Evolutionary conservation across 2,113 vertebrate species (phyloP).

Genomic region (Progne subis): DNA sequence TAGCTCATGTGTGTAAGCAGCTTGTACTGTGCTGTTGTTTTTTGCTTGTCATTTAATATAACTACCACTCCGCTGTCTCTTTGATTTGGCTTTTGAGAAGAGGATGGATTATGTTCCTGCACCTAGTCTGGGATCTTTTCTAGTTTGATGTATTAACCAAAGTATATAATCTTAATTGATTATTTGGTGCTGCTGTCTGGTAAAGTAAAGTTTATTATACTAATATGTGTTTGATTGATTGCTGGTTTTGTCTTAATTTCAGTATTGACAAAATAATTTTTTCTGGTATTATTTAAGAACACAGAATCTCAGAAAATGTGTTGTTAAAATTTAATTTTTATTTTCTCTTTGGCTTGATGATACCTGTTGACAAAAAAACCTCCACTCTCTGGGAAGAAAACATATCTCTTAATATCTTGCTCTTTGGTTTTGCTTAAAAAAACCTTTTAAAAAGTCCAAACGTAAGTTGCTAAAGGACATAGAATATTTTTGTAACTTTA

Average conservation of each 20-base stretch:
- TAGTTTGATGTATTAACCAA: background rate
- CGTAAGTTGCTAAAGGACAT: background rate
- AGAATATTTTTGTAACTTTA: background rate
- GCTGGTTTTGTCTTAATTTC: background rate
- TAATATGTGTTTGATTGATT: background rate
- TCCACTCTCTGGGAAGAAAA: background rate
- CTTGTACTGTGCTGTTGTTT: background rate
- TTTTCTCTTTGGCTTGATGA: background rate
- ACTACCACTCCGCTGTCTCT: background rate
- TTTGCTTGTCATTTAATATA: background rate
- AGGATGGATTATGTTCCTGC: background rate
- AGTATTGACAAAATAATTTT: background rate
- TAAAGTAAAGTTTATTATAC: background rate
- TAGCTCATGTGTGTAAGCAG: background rate
- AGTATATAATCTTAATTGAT: background rate
- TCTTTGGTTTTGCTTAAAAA: background rate
- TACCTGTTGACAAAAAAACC: background rate
- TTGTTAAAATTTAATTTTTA: background rate
- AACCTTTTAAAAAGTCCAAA: background rate
- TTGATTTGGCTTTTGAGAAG: background rate
- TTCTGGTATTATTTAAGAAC: background rate
- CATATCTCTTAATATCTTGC: background rate
- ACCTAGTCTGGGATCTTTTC: background rate
- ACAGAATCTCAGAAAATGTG: background rate
- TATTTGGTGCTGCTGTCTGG: background rate